These are phyloP conservation scores for Ennomos erosarius DNA, from an alignment of 2,888 invertebrate species.

Conservation along the genomic window DNA sequence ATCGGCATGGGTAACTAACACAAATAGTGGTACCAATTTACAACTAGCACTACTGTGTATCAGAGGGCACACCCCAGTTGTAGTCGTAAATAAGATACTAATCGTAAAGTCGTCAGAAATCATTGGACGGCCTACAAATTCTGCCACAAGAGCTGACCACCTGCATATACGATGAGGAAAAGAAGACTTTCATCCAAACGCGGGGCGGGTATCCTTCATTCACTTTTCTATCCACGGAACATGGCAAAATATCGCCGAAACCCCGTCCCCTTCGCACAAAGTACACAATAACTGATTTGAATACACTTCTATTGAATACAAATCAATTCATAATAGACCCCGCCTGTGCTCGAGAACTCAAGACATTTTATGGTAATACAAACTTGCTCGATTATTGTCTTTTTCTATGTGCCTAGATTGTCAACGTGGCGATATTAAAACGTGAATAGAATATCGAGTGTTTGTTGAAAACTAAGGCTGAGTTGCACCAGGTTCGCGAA, in stretches of 20 bases:
- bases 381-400: constrained; percentile 48
- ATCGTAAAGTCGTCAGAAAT: too few species aligned
- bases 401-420: constrained; percentile 42
- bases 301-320: constrained; percentile 71
- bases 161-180: too few species aligned
- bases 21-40: too few species aligned
- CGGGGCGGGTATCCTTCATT: too few species aligned
- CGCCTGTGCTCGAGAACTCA: constrained; percentile 45
- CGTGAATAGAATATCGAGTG: constrained; percentile 32
- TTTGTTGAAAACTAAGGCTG: constrained; percentile 21
- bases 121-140: too few species aligned
- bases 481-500: too few species aligned
- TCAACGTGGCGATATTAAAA: constrained; percentile 36
- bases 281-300: constrained; percentile 76
- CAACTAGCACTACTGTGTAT: too few species aligned
- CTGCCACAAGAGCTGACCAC: too few species aligned
- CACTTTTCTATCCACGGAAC: constrained; percentile 18
- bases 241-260: constrained; percentile 35
- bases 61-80: too few species aligned
- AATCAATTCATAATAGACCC: constrained; percentile 66
- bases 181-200: too few species aligned
- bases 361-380: constrained; percentile 59
- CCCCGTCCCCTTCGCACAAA: constrained; percentile 58
- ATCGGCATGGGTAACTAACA: too few species aligned
- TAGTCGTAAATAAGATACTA: too few species aligned